Conservation (phyloP, 2,797 vertebrate genomes). For the Propithecus deckenii region DNA sequence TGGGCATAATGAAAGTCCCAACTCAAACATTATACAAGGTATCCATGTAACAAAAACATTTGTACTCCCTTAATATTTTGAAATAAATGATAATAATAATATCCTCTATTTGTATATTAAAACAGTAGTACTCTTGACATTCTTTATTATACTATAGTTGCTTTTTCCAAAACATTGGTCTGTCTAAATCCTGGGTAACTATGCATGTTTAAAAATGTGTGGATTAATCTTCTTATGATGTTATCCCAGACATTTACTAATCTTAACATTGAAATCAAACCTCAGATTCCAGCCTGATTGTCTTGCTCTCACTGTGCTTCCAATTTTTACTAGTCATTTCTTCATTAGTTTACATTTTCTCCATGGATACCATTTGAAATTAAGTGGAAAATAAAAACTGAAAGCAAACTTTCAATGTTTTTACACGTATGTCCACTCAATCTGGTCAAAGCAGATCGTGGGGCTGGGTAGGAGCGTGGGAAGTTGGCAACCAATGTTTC, state of each 20-base stretch:
- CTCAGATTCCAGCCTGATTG: not conserved
- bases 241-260: not conserved
- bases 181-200: not conserved
- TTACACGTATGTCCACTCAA: conserved; percentile 25
- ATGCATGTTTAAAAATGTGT: not conserved
- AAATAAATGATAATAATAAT: not conserved
- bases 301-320: conserved; percentile 26
- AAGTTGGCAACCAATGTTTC: not conserved
- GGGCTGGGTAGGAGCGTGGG: not conserved
- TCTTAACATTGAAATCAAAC: conserved; percentile 1
- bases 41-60: not conserved
- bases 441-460: conserved; percentile 6
- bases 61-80: not conserved
- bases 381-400: conserved; percentile 50
- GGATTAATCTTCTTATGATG: not conserved
- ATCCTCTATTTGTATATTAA: not conserved
- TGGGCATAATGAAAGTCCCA: not conserved
- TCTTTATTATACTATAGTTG: not conserved
- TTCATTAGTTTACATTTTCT: conserved; percentile 27
- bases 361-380: not conserved
- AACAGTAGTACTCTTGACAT: not conserved
- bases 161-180: not conserved
- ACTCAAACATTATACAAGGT: not conserved
- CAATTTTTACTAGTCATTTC: not conserved
- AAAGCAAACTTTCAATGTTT: conserved; percentile 37